Percentiles rank a stretch among this genome's conserved stretches.
Conservation (phyloP, 1,140 invertebrate genomes). For the Atta texana region DNA sequence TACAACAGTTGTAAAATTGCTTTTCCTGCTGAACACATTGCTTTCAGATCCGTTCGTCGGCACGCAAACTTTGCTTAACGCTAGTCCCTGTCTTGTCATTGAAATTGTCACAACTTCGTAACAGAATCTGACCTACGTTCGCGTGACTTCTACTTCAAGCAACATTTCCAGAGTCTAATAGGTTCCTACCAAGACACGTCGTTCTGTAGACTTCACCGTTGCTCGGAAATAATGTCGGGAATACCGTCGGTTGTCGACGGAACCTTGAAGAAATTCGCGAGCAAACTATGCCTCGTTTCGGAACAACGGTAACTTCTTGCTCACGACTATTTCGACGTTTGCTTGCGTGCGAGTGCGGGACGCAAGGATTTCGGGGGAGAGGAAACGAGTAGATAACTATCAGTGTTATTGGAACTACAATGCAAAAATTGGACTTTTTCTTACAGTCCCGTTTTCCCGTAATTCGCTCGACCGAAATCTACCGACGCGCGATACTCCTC, state of each 20-base stretch:
- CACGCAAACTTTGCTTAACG: background rate
- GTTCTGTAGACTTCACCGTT: background rate
- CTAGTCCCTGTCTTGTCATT: background rate
- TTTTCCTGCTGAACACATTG: no score
- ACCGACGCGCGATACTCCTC: no score
- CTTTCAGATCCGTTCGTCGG: background rate
- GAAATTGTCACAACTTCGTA: conserved; percentile 32
- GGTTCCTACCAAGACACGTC: background rate
- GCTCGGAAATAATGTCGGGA: conserved; percentile 13
- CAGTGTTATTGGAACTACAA: background rate
- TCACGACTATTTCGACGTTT: background rate
- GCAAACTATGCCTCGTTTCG: background rate
- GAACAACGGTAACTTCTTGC: conserved; percentile 7
- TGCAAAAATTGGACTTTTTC: background rate
- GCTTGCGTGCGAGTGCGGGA: background rate
- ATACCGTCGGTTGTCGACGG: background rate
- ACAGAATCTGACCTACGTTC: conserved; percentile 19
- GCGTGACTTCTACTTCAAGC: conserved; percentile 6
- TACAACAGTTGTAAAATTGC: no score
- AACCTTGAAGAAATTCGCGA: conserved; percentile 46
- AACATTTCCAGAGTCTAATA: background rate
- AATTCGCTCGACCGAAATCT: background rate
- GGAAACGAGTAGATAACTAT: background rate
- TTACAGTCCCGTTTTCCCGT: background rate
- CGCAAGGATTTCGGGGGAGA: background rate